Evolutionary conservation across 1,140 invertebrate genomes (phyloP).

Genomic region (Procambarus clarkii): DNA sequence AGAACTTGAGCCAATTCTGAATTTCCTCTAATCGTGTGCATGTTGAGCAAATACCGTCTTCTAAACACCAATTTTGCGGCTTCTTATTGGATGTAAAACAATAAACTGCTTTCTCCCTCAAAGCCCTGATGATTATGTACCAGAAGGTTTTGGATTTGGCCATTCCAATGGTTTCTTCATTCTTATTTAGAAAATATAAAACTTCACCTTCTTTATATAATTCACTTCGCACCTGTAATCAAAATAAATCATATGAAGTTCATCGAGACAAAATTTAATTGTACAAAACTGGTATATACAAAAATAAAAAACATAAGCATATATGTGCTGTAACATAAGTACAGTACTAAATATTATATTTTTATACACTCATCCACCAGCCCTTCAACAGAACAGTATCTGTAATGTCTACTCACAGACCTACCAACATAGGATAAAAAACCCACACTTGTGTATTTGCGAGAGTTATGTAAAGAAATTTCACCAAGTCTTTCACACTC

Average conservation of each 20-base stretch:
- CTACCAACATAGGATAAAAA: too few relatives aligned
- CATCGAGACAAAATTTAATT: too few relatives aligned
- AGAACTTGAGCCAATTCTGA: conserved; percentile 54
- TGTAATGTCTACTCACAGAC: too few relatives aligned
- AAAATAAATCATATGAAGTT: background rate
- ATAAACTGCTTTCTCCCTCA: conserved; percentile 76
- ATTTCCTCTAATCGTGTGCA: conserved; percentile 45
- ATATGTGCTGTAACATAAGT: too few relatives aligned
- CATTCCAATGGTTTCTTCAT: conserved; percentile 76
- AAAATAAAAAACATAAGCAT: too few relatives aligned
- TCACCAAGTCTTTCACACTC: too few relatives aligned
- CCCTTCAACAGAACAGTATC: too few relatives aligned
- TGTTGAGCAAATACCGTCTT: background rate
- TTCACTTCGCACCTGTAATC: conserved; percentile 74
- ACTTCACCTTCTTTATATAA: conserved; percentile 77
- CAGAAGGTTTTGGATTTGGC: conserved; percentile 78
- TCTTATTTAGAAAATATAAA: conserved; percentile 77
- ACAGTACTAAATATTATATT: too few relatives aligned
- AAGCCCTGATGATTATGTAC: conserved; percentile 77
- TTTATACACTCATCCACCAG: too few relatives aligned
- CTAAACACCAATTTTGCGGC: background rate
- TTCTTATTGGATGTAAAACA: conserved; percentile 19
- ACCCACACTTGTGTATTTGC: too few relatives aligned
- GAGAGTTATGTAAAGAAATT: too few relatives aligned
- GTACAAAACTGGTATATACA: too few relatives aligned